A percentile compares a stretch with the other conserved stretches of the same genome.
These are phyloP conservation scores for Corella eumyota DNA, from an alignment of 23 tunicate species.

Conservation along the genomic window DNA sequence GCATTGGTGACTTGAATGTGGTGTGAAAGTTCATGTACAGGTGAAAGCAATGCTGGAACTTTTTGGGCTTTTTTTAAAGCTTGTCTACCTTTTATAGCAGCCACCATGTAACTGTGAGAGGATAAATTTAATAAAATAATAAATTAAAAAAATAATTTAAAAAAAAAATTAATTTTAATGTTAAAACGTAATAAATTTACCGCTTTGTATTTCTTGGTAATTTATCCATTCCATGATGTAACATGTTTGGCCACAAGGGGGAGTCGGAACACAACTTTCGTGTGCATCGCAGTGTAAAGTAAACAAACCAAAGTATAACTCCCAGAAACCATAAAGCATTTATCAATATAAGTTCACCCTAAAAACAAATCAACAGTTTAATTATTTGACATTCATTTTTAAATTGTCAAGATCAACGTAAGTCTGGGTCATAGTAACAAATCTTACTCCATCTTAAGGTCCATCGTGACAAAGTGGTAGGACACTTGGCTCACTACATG, in stretches of 20 bases:
- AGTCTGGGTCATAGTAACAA: too few relatives aligned
- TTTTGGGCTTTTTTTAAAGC: slow-evolving; percentile 14
- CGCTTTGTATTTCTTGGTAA: slow-evolving; percentile 33
- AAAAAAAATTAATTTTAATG: background rate
- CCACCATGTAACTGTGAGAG: slow-evolving; percentile 42
- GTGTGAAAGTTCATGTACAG: slow-evolving; percentile 65
- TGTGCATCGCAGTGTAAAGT: slow-evolving; percentile 41
- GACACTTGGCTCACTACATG: too few relatives aligned
- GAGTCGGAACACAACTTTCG: too few relatives aligned
- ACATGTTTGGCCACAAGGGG: slow-evolving; percentile 60
- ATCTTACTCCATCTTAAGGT: too few relatives aligned
- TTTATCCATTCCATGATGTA: slow-evolving; percentile 16
- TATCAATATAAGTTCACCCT: slow-evolving; percentile 79
- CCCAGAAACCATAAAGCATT: slow-evolving; percentile 61
- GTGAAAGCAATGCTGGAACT: slow-evolving; percentile 70
- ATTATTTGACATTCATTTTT: too few relatives aligned
- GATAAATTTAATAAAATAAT: background rate
- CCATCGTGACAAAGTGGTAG: too few relatives aligned
- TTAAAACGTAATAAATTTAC: too few relatives aligned
- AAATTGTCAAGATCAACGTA: too few relatives aligned
- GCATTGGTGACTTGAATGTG: slow-evolving; percentile 74
- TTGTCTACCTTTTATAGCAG: slow-evolving; percentile 43
- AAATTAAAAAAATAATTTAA: background rate
- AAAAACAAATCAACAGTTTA: too few relatives aligned
- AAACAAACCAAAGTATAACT: slow-evolving; percentile 21